Conservation (phyloP, 2,113 vertebrate species). For the Hyla sarda region DNA sequence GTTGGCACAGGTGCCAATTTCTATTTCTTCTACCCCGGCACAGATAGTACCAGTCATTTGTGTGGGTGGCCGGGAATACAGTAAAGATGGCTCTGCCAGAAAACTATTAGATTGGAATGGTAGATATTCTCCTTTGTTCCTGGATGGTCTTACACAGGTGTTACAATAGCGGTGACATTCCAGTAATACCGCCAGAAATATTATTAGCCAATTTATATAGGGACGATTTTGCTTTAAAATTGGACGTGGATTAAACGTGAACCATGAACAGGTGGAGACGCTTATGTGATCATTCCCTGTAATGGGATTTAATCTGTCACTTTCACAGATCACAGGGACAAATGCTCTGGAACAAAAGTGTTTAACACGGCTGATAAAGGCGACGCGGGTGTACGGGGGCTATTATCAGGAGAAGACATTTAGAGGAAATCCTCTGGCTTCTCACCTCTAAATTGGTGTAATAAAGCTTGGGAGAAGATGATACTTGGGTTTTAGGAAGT, state of each 20-base stretch:
- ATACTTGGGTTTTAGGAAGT: not conserved
- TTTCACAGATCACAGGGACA: slow-evolving; percentile 22
- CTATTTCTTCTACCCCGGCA: not conserved
- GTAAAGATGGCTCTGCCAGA: not conserved
- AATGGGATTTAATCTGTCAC: slow-evolving; percentile 40
- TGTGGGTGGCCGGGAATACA: not conserved
- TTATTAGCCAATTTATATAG: not conserved
- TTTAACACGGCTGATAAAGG: not conserved
- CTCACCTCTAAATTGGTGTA: not conserved
- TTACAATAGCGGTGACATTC: not conserved
- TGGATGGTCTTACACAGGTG: not conserved
- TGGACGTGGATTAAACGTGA: not conserved
- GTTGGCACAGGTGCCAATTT: no score
- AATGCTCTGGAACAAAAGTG: slow-evolving; percentile 12
- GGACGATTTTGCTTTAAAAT: not conserved
- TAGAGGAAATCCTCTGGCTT: slow-evolving; percentile 22
- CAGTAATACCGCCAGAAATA: not conserved
- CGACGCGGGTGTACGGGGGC: not conserved
- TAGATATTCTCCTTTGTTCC: not conserved
- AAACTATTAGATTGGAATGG: not conserved
- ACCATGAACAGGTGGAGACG: slow-evolving; percentile 22
- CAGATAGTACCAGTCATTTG: not conserved
- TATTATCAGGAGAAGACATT: slow-evolving; percentile 30
- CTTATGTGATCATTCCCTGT: not conserved
- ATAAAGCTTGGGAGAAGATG: not conserved